These are phyloP conservation scores for Drosophila mercatorum DNA, from an alignment of 2,888 invertebrate genomes.

Conservation along the genomic window DNA sequence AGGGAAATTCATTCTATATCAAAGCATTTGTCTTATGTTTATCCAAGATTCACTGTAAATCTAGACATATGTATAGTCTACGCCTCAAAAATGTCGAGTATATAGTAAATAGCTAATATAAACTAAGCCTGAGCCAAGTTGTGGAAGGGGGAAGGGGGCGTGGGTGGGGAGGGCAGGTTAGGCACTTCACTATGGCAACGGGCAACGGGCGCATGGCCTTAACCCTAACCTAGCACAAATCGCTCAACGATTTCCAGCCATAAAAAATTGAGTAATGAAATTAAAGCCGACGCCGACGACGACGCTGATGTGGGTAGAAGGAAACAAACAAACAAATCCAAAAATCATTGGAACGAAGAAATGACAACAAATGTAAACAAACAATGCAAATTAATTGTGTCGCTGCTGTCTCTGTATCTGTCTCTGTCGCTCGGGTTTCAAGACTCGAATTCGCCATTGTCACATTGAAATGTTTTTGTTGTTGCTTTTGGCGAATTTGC, in stretches of 20 bases:
- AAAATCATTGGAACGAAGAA: not conserved
- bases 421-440: slow-evolving; percentile 1
- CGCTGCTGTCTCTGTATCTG: not conserved
- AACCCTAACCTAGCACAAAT: slow-evolving; percentile 75
- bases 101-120: not conserved
- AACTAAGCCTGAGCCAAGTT: not conserved
- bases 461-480: slow-evolving; percentile 49
- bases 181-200: slow-evolving; percentile 30
- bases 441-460: slow-evolving; percentile 11
- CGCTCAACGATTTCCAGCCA: slow-evolving; percentile 4
- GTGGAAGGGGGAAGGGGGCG: not conserved
- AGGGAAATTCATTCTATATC: no score
- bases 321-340: slow-evolving; percentile 5
- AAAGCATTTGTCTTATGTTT: not conserved
- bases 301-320: not conserved
- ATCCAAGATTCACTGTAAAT: not conserved
- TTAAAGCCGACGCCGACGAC: not conserved
- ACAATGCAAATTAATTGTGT: slow-evolving; percentile 48
- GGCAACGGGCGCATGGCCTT: slow-evolving; percentile 45
- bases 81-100: not conserved
- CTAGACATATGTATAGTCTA: not conserved
- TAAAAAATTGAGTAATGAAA: slow-evolving; percentile 15
- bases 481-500: slow-evolving; percentile 25
- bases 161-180: not conserved
- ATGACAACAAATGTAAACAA: slow-evolving; percentile 41